Evolutionary conservation across 2,888 invertebrate species (phyloP).

Genomic region (Parnassius apollo): DNA sequence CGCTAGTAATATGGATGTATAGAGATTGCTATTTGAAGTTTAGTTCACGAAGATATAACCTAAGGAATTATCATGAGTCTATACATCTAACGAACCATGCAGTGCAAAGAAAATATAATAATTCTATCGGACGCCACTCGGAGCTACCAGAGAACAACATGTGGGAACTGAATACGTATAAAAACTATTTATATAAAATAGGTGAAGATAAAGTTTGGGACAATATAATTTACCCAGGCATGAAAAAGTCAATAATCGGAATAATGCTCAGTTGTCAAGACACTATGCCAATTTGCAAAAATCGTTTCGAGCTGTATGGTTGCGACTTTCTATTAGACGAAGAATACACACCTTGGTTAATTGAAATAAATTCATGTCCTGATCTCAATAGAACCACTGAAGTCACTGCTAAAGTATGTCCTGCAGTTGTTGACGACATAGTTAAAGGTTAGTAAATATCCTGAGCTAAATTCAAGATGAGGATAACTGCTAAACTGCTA

Average conservation of each 20-base stretch:
- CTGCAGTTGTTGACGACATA: constrained; percentile 89
- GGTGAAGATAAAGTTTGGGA: constrained; percentile 85
- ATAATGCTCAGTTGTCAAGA: constrained; percentile 90
- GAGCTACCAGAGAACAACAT: constrained; percentile 89
- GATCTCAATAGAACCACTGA: constrained; percentile 90
- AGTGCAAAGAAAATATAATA: constrained; percentile 88
- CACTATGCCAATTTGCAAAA: constrained; percentile 83
- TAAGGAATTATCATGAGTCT: constrained; percentile 90
- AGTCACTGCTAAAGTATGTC: constrained; percentile 91
- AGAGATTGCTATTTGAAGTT: constrained; percentile 92
- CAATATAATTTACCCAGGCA: constrained; percentile 89
- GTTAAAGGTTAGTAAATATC: constrained; percentile 85
- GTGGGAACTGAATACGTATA: constrained; percentile 90
- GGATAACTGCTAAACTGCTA: no score
- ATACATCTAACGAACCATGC: constrained; percentile 94
- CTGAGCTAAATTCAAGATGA: no score
- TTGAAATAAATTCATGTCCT: constrained; percentile 96
- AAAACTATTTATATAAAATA: constrained; percentile 79
- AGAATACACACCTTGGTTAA: constrained; percentile 92
- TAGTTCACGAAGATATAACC: constrained; percentile 90
- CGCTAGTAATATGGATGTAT: constrained; percentile 93
- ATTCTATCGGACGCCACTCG: constrained; percentile 73
- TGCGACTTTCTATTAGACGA: constrained; percentile 95
- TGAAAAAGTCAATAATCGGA: constrained; percentile 91
- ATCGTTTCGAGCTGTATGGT: constrained; percentile 94